Evolutionary conservation across 2,888 invertebrate species (phyloP).

Genomic region (Synanthedon andrenaeformis): DNA sequence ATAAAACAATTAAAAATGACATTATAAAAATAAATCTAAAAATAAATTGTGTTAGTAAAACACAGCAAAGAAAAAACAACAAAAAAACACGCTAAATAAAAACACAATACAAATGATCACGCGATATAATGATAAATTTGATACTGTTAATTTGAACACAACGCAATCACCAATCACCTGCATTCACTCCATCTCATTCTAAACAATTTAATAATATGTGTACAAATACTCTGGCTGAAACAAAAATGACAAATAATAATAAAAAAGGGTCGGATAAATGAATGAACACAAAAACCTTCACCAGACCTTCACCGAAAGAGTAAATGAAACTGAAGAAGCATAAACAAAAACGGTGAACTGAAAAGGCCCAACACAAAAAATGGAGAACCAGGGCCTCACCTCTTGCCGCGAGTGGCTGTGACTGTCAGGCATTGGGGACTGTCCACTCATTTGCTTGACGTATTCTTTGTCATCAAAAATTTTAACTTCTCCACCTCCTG

Average conservation of each 20-base stretch:
- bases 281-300: constrained; percentile 24
- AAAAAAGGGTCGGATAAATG: constrained; percentile 6
- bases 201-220: constrained; percentile 55
- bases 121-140: constrained; percentile 10
- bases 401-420: constrained; percentile 56
- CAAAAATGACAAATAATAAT: constrained; percentile 30
- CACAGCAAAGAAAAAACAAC: constrained; percentile 5
- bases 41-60: neutral
- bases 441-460: constrained; percentile 78
- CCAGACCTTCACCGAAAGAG: constrained; percentile 40
- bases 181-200: neutral
- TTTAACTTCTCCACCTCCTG: constrained; percentile 94
- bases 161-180: constrained; percentile 6
- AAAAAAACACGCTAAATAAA: constrained; percentile 10
- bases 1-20: constrained; percentile 1
- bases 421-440: constrained; percentile 49
- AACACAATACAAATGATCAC: constrained; percentile 8
- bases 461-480: constrained; percentile 94
- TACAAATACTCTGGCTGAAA: constrained; percentile 68
- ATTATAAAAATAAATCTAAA: neutral
- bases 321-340: constrained; percentile 12
- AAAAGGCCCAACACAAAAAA: constrained; percentile 13
- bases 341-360: constrained; percentile 4
- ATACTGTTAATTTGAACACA: constrained; percentile 12
- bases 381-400: constrained; percentile 43